phyloP scores from a whole-genome alignment of 1,140 invertebrate genomes.

The Dryas iulia region DNA sequence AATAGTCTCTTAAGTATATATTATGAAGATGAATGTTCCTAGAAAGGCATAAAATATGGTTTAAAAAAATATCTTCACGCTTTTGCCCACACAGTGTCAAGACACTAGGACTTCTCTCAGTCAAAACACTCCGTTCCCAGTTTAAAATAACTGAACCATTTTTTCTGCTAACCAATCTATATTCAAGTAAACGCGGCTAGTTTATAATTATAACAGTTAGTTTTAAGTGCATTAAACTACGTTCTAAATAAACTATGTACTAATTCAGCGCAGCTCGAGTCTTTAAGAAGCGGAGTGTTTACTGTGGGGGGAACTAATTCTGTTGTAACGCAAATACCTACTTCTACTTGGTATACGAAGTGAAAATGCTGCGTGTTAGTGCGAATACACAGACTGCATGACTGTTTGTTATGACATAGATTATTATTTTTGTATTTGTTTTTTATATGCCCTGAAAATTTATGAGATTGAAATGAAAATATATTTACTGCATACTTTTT shows the following conservation, averaged over 20 bases:
- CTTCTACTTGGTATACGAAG: conserved; percentile 14
- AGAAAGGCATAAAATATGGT: too few species aligned
- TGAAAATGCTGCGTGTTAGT: conserved; percentile 27
- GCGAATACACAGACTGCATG: conserved; percentile 31
- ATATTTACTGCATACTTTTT: too few species aligned
- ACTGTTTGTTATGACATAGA: conserved; percentile 32
- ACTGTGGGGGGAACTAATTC: conserved; percentile 4
- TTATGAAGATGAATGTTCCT: too few species aligned
- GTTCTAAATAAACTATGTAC: background rate
- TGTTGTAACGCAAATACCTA: conserved; percentile 25
- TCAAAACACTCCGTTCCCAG: too few species aligned
- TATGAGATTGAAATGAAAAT: too few species aligned
- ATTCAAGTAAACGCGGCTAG: background rate
- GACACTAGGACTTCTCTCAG: too few species aligned
- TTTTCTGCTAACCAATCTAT: background rate
- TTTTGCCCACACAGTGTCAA: too few species aligned
- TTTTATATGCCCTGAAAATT: too few species aligned
- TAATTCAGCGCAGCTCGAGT: background rate
- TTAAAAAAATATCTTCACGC: too few species aligned
- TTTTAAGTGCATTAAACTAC: background rate
- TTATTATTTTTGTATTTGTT: background rate
- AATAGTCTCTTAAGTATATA: too few species aligned
- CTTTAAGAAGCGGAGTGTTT: background rate
- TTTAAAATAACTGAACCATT: background rate
- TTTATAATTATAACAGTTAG: background rate